Base-by-base conservation (phyloP, 2,113 vertebrate species). In the Pungitius pungitius region DNA sequence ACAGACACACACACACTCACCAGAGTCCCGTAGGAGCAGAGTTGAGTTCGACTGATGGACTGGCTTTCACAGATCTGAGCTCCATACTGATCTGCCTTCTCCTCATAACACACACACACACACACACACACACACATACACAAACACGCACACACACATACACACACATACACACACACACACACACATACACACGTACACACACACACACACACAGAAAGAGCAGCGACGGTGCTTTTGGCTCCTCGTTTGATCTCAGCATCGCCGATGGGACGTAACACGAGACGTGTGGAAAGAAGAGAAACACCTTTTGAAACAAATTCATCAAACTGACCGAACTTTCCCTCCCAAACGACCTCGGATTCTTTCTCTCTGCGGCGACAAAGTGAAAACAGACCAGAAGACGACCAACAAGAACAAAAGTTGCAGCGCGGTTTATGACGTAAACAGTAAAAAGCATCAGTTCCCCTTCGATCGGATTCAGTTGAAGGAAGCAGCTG, bases 281-380 rank as follows among this genome's bases (percentile, higher is more conserved):
- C 33, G 33, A 74, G 59, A 79, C 77, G 15, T 15, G 15, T 4
- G 13, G 15, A 43, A 45, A 45, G 6, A 43, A 17, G 17, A 45
- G 9, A 80, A 77, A 70, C 73, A 52, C 26, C 6, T 69, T 78
- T 56, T 69, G 82, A 85, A 87, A 87, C 81, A 90, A 84, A 87
- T 82, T 65, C 84, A 86, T 87, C 84, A 85, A 35, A 45, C 75
- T 43, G 73, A 66, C 56, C 68, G 22, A 86, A 69, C 61, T 62
- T 63, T 76, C 47, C 11, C 82, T 81, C 72, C 73, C 51, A 71
- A 77, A 74, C 55, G 64, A 75, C 73, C 65, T 77, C 40, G 52
- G 47, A 80, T 75, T 70, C 57, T 49, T 68, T 77, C 58, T 56
- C 9, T 51, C 60, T 10, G 58, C 0, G 1, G 67, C 45, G 7